Evolutionary conservation across 2,888 invertebrate species (phyloP).

Genomic region (Octodonta nipae): DNA sequence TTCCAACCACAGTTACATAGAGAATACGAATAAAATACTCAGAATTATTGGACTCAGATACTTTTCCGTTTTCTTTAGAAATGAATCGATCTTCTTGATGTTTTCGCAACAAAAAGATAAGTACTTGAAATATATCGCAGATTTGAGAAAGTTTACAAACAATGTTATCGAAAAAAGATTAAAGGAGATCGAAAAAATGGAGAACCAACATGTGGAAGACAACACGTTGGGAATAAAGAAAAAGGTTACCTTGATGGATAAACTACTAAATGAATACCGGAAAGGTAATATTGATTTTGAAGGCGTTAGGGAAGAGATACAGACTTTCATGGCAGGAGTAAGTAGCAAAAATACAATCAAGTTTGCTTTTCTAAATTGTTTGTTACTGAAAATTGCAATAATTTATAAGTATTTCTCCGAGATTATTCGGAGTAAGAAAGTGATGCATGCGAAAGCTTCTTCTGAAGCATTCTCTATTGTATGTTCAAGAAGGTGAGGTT

Average conservation of each 20-base stretch:
- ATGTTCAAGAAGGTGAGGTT: too few relatives aligned
- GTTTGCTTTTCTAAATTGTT: too few relatives aligned
- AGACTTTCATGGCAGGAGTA: conserved; percentile 7
- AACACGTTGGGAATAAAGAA: conserved; percentile 4
- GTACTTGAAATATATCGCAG: conserved; percentile 3
- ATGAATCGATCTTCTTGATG: conserved; percentile 4
- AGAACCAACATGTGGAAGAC: neutral
- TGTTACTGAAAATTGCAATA: too few relatives aligned
- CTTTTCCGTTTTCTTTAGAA: conserved; percentile 4
- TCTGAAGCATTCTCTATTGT: too few relatives aligned
- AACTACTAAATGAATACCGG: conserved; percentile 3
- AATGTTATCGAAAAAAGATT: conserved; percentile 4
- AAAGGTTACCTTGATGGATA: conserved; percentile 5
- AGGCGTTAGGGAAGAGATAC: conserved; percentile 7
- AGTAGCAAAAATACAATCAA: neutral
- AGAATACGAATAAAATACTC: conserved; percentile 4
- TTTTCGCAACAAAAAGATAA: conserved; percentile 4
- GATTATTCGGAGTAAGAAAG: too few relatives aligned
- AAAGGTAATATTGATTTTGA: conserved; percentile 4
- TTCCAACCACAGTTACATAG: conserved; percentile 2
- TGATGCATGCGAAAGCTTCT: too few relatives aligned
- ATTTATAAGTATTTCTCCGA: too few relatives aligned
- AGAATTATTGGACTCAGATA: conserved; percentile 5
- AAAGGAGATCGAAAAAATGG: conserved; percentile 2
- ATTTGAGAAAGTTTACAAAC: conserved; percentile 3